These are phyloP conservation scores for Syndactyla subalaris DNA, from an alignment of 2,797 vertebrate genomes.

Conservation along the genomic window DNA sequence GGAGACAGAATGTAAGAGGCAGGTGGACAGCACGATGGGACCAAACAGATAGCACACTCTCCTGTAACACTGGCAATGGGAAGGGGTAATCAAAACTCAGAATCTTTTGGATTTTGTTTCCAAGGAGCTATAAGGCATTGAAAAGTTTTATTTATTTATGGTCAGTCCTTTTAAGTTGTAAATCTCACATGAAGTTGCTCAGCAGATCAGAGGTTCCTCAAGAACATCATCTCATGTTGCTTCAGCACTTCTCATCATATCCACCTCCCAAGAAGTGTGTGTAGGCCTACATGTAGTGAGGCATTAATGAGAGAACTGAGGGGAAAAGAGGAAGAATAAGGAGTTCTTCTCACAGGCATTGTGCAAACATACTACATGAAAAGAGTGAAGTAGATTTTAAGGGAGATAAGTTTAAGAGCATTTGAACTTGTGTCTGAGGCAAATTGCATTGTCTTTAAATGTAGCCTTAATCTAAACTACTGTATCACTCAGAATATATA, in stretches of 20 bases:
- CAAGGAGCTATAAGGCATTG: not conserved
- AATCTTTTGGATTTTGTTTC: not conserved
- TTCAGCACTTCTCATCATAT: not conserved
- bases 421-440: not conserved
- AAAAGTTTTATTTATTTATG: constrained; percentile 2
- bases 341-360: not conserved
- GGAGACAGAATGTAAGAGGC: not conserved
- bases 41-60: not conserved
- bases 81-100: not conserved
- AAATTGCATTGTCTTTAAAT: not conserved
- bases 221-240: not conserved
- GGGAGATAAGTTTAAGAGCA: not conserved
- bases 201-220: not conserved
- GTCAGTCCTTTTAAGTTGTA: not conserved
- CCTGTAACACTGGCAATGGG: fast-evolving
- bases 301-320: not conserved
- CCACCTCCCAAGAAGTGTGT: not conserved
- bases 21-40: not conserved
- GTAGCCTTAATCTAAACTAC: not conserved
- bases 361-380: not conserved
- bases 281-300: not conserved
- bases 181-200: not conserved
- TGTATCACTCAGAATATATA: not conserved
- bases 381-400: not conserved
- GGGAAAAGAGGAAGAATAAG: not conserved